Evolutionary conservation across 2,113 vertebrate genomes (phyloP).

Genomic region (Gulo gulo): DNA sequence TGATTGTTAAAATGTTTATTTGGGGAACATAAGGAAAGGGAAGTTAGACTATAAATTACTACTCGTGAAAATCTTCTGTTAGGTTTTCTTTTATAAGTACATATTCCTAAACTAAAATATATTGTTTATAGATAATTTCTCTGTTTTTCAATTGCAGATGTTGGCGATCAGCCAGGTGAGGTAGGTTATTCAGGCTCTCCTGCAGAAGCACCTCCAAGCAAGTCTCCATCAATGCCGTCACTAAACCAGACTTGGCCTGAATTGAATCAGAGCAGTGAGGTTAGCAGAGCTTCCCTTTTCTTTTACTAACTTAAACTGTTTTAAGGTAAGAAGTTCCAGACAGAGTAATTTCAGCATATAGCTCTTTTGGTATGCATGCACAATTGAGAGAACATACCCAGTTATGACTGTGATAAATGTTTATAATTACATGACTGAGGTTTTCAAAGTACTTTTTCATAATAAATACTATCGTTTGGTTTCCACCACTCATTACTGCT

Average conservation of each 20-base stretch:
- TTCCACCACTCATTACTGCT: background rate
- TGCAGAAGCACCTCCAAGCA: constrained; percentile 96
- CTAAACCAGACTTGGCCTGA: constrained; percentile 99
- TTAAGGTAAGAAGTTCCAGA: constrained; percentile 53
- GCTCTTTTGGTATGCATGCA: background rate
- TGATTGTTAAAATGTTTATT: background rate
- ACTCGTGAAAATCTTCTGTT: background rate
- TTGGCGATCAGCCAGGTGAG: constrained; percentile 89
- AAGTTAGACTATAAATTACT: constrained; percentile 26
- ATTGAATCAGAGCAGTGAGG: constrained; percentile 98
- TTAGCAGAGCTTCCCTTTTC: constrained; percentile 81
- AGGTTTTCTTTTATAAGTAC: background rate
- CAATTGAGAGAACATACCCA: background rate
- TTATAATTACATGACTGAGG: background rate
- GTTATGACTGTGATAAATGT: background rate
- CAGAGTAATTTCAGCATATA: background rate
- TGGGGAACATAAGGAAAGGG: background rate
- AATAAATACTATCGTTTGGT: background rate
- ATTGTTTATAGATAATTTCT: constrained; percentile 71
- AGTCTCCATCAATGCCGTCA: constrained; percentile 99
- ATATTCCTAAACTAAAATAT: background rate
- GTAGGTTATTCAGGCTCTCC: constrained; percentile 95
- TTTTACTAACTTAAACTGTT: constrained; percentile 58
- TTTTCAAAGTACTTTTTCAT: constrained; percentile 23
- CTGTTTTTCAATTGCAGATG: constrained; percentile 82